These are phyloP conservation scores for Tapera naevia DNA, from an alignment of 2,797 vertebrate species.

Conservation along the genomic window DNA sequence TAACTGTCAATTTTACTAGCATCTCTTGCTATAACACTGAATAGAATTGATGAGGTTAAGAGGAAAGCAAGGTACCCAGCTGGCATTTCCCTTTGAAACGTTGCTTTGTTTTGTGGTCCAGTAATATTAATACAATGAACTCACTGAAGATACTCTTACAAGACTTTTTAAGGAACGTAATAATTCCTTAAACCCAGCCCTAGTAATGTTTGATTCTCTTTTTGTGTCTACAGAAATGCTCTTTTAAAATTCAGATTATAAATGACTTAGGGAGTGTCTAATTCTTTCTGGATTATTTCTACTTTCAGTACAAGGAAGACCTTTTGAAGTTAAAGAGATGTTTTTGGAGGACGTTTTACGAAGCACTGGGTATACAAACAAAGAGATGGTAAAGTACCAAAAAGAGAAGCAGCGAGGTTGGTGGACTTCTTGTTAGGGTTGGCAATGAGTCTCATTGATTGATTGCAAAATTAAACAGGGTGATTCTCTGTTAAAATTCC, in stretches of 20 bases:
- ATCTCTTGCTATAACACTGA: background rate
- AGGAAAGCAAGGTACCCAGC: background rate
- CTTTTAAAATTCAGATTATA: background rate
- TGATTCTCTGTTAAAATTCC: background rate
- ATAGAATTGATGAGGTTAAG: background rate
- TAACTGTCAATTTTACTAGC: accelerated
- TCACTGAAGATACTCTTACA: background rate
- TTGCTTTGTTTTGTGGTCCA: background rate
- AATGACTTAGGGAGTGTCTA: background rate
- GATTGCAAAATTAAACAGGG: background rate
- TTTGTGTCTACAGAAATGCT: background rate
- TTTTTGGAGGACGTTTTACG: conserved; percentile 93
- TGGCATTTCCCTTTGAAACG: background rate
- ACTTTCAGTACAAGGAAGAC: conserved; percentile 87
- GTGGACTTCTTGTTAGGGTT: background rate
- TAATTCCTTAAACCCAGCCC: background rate
- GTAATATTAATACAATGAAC: background rate
- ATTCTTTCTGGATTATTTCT: background rate
- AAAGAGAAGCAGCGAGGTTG: conserved; percentile 87
- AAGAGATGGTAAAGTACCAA: conserved; percentile 84
- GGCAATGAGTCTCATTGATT: background rate
- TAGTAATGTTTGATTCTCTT: background rate
- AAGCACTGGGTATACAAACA: conserved; percentile 86
- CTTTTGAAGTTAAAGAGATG: conserved; percentile 91
- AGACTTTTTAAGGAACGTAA: background rate